Base-by-base conservation (phyloP, 2,888 invertebrate genomes). In the Fissipunctia ypsillon region DNA sequence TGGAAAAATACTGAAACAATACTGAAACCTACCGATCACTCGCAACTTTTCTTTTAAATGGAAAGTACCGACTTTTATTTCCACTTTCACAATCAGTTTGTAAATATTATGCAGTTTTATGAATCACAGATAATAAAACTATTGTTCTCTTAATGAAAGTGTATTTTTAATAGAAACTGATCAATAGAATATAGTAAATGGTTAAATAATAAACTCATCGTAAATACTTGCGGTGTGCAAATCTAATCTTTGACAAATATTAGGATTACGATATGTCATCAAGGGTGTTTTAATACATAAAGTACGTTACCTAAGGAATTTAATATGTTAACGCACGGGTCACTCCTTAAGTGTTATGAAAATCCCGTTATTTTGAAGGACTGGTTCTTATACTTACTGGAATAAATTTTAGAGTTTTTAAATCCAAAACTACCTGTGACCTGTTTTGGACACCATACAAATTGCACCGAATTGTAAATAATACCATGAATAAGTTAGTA, bases 241-340 rank as follows among this genome's bases (percentile, higher is more conserved):
- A 67, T 68, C 52, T 84, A 73, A 81, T 81, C 84, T 65, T 50
- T 3, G 9, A 38, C 52, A 81, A 80, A 80, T 66, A 45, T 69
- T 69, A 28, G 84, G 61, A 80, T 80, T 57, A 74, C 7, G 81
- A 80, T 78, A 76, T 38, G 0, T 41, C 31, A 61, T 28, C 14
- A 54, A 59, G 22, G 25, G 57, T 65, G 41, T 65, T 81, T 67
- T 64, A 28, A 41, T 59, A 63, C 19, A 35, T 54, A 22, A 28
- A 38, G 25, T 35, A 14, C 31, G 2, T 16, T 25, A 35, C 12
- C 35, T 35, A 35, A 35, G 35, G 35, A 35, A 35, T 35, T 35
- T 35, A n/a, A n/a, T n/a, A n/a, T n/a, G n/a, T 35, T 35, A 35
- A 35, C 3, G 35, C 35, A 35, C 38, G 38, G n/a, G 28, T 43